Conservation (phyloP, 2,113 vertebrate genomes). For the Plectropomus leopardus region DNA sequence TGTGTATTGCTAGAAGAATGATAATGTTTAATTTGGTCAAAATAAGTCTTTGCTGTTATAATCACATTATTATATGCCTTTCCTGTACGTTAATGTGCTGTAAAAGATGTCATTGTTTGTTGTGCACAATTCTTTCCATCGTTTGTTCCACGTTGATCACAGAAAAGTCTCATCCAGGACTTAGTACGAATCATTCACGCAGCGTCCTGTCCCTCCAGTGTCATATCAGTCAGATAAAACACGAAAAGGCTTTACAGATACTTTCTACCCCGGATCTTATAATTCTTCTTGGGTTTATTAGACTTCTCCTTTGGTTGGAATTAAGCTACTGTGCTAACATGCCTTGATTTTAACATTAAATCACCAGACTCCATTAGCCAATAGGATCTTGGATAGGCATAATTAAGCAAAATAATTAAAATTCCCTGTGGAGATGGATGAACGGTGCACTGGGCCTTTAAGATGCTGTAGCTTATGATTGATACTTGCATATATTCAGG, state of each 20-base stretch:
- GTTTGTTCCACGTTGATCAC: no score
- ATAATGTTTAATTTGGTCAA: background rate
- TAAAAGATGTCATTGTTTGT: background rate
- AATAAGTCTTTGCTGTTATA: background rate
- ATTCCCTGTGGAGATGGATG: no score
- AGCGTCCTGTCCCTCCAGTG: background rate
- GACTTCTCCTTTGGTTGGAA: background rate
- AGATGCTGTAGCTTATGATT: no score
- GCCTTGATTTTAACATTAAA: no score
- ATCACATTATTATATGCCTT: background rate
- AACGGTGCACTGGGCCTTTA: background rate
- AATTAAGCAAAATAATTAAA: background rate
- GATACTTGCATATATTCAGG: background rate
- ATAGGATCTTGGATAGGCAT: no score
- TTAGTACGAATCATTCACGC: background rate
- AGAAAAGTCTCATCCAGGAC: background rate
- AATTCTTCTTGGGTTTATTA: no score
- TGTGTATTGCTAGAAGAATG: background rate
- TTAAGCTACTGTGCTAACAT: no score
- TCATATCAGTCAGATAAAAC: no score
- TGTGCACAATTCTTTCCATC: no score
- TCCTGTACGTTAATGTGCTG: background rate
- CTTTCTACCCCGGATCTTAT: no score
- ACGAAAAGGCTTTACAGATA: no score
- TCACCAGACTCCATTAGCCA: no score